phyloP scores from a whole-genome alignment of 2,797 vertebrate genomes.

The Neosilurus mollespiculum region DNA sequence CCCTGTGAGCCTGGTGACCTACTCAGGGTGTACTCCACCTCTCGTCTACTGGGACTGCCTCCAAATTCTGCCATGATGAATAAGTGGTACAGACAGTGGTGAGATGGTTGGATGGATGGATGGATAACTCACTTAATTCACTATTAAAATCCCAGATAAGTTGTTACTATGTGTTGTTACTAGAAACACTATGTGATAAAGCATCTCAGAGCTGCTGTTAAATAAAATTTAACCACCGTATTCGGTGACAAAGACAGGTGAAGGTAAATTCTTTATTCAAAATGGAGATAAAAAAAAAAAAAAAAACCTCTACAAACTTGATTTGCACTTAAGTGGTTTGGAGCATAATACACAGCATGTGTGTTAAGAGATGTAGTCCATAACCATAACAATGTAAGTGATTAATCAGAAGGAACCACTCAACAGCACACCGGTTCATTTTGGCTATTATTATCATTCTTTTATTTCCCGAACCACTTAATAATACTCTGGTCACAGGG shows the following conservation, averaged over 20 bases:
- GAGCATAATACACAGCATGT: too few species aligned
- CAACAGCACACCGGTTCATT: background rate
- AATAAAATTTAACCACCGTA: background rate
- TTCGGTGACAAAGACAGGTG: background rate
- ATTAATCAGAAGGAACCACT: background rate
- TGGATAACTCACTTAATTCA: too few species aligned
- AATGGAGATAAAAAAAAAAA: background rate
- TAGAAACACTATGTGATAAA: background rate
- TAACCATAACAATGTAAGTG: background rate
- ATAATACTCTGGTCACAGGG: too few species aligned
- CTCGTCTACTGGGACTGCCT: too few species aligned
- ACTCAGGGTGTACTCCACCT: too few species aligned
- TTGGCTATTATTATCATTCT: background rate
- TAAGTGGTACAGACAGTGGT: too few species aligned
- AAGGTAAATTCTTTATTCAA: background rate
- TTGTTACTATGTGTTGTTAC: background rate
- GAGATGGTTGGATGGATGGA: too few species aligned
- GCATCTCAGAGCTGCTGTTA: background rate
- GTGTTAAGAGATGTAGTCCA: background rate
- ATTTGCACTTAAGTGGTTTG: too few species aligned
- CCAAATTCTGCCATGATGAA: too few species aligned
- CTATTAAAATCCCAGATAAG: background rate
- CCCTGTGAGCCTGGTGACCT: too few species aligned
- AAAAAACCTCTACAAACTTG: background rate
- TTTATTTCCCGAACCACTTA: background rate